Conservation (phyloP, 2,888 invertebrate genomes). For the Dermolepida albohirtum region DNA sequence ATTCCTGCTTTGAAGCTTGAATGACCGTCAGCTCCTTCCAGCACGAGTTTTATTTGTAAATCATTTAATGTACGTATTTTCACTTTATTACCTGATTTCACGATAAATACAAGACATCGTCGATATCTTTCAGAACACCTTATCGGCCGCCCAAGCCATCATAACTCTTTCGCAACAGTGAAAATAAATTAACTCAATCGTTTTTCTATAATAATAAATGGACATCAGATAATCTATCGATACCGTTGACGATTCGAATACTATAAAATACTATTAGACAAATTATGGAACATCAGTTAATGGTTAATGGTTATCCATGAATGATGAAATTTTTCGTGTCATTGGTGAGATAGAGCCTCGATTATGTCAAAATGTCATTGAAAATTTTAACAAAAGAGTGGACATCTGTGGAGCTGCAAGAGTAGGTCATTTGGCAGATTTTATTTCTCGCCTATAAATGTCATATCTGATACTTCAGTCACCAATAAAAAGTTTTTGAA, state of each 20-base stretch:
- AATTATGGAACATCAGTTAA: conserved; percentile 33
- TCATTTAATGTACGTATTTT: not conserved
- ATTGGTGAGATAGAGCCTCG: no score
- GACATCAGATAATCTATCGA: conserved; percentile 22
- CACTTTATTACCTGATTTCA: conserved; percentile 20
- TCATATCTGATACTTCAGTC: no score
- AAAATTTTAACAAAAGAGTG: no score
- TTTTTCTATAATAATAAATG: conserved; percentile 37
- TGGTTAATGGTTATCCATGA: no score
- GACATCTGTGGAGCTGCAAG: no score
- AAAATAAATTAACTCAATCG: conserved; percentile 35
- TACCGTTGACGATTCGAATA: conserved; percentile 17
- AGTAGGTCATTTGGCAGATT: no score
- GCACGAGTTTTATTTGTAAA: conserved; percentile 25
- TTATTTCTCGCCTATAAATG: no score
- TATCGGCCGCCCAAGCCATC: not conserved
- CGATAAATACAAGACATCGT: conserved; percentile 26
- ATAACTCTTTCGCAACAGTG: conserved; percentile 33
- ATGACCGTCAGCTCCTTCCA: conserved; percentile 17
- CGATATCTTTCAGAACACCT: conserved; percentile 5
- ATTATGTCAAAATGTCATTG: no score
- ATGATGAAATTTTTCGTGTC: no score
- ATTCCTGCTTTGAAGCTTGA: no score
- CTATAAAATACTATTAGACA: conserved; percentile 16
- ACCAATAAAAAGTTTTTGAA: no score